Conservation (phyloP, 2,888 invertebrate species). For the Drosophila nr. medialis region DNA sequence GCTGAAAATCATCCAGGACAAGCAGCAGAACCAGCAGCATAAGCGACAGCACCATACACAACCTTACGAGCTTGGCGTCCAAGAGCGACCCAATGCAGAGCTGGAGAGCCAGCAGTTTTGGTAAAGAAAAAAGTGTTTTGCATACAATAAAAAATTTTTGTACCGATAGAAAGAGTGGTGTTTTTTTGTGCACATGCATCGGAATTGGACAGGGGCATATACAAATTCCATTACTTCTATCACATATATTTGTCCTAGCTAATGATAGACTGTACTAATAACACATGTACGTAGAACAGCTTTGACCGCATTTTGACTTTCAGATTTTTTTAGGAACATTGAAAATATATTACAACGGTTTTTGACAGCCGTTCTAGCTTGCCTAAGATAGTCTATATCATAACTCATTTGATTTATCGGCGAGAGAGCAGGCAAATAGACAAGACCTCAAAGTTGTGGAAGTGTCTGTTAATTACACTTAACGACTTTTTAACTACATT, state of each 20-base stretch:
- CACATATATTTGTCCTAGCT: neutral
- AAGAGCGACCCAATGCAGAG: no score
- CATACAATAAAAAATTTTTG: neutral
- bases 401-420: no score
- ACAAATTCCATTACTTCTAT: neutral
- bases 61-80: no score
- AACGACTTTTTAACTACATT: constrained; percentile 16
- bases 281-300: neutral
- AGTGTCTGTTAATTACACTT: constrained; percentile 3
- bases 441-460: neutral
- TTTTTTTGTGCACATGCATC: neutral
- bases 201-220: neutral
- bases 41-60: no score
- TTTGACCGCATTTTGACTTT: neutral
- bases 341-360: neutral
- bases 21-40: no score
- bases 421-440: no score
- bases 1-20: no score
- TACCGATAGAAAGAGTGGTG: neutral
- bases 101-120: neutral
- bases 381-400: no score
- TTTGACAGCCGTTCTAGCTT: neutral
- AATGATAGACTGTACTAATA: neutral
- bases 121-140: neutral
- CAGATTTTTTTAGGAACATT: neutral